A percentile compares a stretch with the other conserved stretches of the same genome.
Evolutionary conservation across 64 coral and sea anemone genomes (phyloP).

Genomic region (Actinia tenebrosa): DNA sequence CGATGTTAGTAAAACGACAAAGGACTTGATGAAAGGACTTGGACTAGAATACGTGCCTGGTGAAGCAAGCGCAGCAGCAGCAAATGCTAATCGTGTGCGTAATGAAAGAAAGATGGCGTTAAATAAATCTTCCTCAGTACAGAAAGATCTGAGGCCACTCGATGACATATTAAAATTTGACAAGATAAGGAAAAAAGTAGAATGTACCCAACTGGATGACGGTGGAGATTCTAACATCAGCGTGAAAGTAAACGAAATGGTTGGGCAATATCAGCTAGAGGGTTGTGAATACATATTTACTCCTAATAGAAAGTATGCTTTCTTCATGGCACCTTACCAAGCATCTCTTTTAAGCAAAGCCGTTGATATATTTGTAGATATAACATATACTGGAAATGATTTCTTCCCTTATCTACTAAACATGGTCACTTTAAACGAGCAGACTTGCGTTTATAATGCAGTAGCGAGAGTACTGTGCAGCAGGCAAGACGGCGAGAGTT

Average conservation of each 20-base stretch:
- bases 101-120: conserved; percentile 10
- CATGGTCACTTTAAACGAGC: conserved; percentile 45
- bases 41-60: conserved; percentile 48
- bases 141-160: conserved; percentile 25
- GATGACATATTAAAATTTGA: conserved; percentile 49
- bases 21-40: conserved; percentile 49
- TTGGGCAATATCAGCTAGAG: conserved; percentile 40
- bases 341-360: conserved; percentile 16
- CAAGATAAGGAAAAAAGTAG: conserved; percentile 32
- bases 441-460: neutral
- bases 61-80: conserved; percentile 30
- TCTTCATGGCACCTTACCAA: conserved; percentile 58
- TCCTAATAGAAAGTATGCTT: conserved; percentile 34
- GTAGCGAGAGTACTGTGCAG: neutral
- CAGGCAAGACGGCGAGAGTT: neutral
- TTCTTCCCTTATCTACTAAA: conserved; percentile 50
- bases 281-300: conserved; percentile 37
- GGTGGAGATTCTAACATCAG: conserved; percentile 14
- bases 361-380: conserved; percentile 32
- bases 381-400: conserved; percentile 51
- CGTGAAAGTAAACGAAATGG: conserved; percentile 3
- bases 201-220: conserved; percentile 36
- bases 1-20: conserved; percentile 30
- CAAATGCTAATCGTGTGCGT: conserved; percentile 30
- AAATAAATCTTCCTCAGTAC: neutral